These are phyloP conservation scores for Ibidorhyncha struthersii DNA, from an alignment of 2,113 vertebrate genomes.

Conservation along the genomic window DNA sequence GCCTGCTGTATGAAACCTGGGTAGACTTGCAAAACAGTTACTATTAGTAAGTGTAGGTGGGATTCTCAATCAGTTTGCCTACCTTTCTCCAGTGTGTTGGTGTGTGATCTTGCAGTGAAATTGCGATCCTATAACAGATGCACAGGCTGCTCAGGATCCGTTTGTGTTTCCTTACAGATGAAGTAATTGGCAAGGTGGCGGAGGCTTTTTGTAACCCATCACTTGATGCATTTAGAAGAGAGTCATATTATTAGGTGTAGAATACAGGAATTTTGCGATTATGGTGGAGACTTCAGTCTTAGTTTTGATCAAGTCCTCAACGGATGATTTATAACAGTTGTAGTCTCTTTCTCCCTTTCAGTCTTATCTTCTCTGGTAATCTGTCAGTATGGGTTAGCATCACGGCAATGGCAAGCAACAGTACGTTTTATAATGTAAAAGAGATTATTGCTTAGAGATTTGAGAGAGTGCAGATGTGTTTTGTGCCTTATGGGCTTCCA, in stretches of 20 bases:
- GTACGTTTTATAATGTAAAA: constrained; percentile 9
- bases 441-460: constrained; percentile 33
- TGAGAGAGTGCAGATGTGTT: neutral
- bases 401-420: neutral
- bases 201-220: neutral
- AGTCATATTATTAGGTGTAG: neutral
- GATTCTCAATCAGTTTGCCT: neutral
- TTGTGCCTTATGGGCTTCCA: neutral
- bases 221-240: neutral
- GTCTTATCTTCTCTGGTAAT: neutral
- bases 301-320: neutral
- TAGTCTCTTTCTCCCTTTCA: neutral
- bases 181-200: neutral
- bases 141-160: neutral
- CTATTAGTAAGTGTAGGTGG: neutral
- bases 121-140: neutral
- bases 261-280: neutral
- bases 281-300: neutral
- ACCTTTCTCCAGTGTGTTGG: neutral
- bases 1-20: neutral
- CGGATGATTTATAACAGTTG: neutral
- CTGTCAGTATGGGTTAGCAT: neutral
- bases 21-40: neutral
- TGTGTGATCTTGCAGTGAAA: neutral
- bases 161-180: constrained; percentile 2